A percentile compares a stretch with the other conserved stretches of the same genome.
These are phyloP conservation scores for Bubo bubo DNA, from an alignment of 2,113 vertebrate genomes.

Conservation along the genomic window DNA sequence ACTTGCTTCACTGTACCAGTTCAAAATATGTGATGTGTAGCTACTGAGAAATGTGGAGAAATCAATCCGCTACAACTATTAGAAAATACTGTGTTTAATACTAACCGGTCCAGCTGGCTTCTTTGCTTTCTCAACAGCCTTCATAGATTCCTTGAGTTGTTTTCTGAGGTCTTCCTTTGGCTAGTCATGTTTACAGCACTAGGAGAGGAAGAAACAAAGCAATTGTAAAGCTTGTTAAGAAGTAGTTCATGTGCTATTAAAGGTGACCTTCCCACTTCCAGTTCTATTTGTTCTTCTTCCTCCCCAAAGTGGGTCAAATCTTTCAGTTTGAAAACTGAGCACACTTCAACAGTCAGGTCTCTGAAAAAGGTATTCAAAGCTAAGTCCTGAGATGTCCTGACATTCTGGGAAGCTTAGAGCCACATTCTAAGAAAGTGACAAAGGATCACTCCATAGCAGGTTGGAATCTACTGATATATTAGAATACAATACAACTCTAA, in stretches of 20 bases:
- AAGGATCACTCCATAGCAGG: background rate
- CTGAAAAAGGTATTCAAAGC: background rate
- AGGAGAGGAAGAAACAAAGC: conserved; percentile 82
- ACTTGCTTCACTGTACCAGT: background rate
- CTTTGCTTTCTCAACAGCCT: conserved; percentile 83
- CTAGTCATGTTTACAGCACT: conserved; percentile 79
- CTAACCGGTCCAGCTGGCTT: conserved; percentile 79
- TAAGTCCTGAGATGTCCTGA: background rate
- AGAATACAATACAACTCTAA: background rate
- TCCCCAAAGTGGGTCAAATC: conserved; percentile 50
- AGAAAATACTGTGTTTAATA: conserved; percentile 38
- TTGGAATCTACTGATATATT: background rate
- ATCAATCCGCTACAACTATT: background rate
- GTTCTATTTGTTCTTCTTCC: conserved; percentile 80
- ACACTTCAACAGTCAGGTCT: background rate
- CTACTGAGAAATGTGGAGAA: background rate
- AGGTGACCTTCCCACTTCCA: conserved; percentile 79
- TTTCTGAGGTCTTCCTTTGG: conserved; percentile 81
- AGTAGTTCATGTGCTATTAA: conserved; percentile 69
- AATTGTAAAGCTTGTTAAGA: conserved; percentile 78
- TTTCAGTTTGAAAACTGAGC: conserved; percentile 72
- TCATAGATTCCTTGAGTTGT: conserved; percentile 85
- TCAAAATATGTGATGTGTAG: background rate
- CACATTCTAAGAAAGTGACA: background rate
- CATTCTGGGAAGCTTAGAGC: background rate